Base-by-base conservation (phyloP, 2,113 vertebrate genomes). In the Varanus komodoensis region DNA sequence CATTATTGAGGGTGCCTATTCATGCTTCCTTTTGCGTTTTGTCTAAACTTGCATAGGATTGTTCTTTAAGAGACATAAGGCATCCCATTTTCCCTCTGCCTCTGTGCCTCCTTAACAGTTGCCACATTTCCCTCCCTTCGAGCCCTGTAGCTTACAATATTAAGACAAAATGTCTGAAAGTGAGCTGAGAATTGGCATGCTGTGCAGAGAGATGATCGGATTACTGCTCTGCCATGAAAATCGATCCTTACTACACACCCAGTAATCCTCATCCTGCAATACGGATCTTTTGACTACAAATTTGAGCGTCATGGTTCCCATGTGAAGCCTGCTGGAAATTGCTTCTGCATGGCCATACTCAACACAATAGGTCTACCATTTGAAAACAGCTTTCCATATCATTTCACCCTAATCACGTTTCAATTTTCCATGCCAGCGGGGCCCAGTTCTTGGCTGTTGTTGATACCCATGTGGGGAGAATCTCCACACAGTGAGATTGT, bases 151-250 rank as follows among this genome's bases (percentile, higher is more conserved):
- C 34, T 84, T 71, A 25, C 64, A 6, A 25, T 71, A 32, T 71
- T 71, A 71, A 85, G 67, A 68, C 83, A 84, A 68, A 68, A 48
- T 7, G 82, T 57, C 50, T 82, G 52, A 82, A 82, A 82, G 50
- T 54, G 52, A n/a, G 52, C 4, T n/a, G 32, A 82, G 52, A 52
- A 21, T 57, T 34, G 50, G 38, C 64, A 68, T 84, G 83, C 67
- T 6, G 23, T 9, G 15, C 44, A 29, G 64, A 71, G 44, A 14
- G 64, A 68, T 34, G 54, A 64, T 82, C 57, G 17, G 81, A 85
- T 85, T 85, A 71, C 67, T 2, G 23, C 14, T 50, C 81, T 82
- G 48, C 84, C 68, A 52, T 71, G 84, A 71, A 64, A 73, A 85
- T 73, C 29, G 1, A n/a, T 73, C 48, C 68, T 85, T 14, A 6